Evolutionary conservation across 2,113 vertebrate genomes (phyloP), one percentile per base, ranked within the genome.

Genomic region (Varanus komodoensis): DNA sequence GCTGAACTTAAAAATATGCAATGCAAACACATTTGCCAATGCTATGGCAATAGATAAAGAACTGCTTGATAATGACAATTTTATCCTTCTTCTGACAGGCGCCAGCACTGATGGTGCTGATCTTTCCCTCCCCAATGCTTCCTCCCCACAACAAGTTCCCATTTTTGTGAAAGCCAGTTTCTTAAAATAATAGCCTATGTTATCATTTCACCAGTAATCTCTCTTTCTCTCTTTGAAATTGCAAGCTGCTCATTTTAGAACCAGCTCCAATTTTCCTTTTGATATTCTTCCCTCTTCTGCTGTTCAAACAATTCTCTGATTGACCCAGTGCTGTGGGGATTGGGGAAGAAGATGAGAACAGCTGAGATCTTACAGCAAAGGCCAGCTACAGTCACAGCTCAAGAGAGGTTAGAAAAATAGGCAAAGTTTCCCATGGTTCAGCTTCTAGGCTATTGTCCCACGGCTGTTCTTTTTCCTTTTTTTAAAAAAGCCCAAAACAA

Each of bases 151-250:
- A 7, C 1, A 1, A 8, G 1, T 12, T 27, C 89, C 92, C 93
- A 90, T 87, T 94, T 91, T 86, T 57, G 89, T 92, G 91, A 93
- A 96, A 97, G 94, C 95, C 90, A 61, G 84, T 95, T 95, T 95
- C 93, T 95, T 96, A 93, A 93, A 95, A 94, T 95, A 96, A 95
- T 81, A 94, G 79, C 79, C 84, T 95, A 79, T 94, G 79, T 95
- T 95, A 91, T 90, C 91, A 90, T 96, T 96, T 93, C 77, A 80
- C 80, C 84, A 80, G 90, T 95, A 96, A 96, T 97, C 96, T 96
- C 93, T 92, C 93, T 94, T 90, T 97, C 96, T 96, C 93, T 92
- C 93, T 94, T 90, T 94, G 94, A 96, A 94, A 97, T 97, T 95
- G 96, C 64, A 89, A 82, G 91, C 92, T 93, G 93, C 95, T 95